Percentiles rank a stretch among this genome's conserved stretches.
Conservation (phyloP, 2,888 invertebrate genomes). For the Mantis religiosa region DNA sequence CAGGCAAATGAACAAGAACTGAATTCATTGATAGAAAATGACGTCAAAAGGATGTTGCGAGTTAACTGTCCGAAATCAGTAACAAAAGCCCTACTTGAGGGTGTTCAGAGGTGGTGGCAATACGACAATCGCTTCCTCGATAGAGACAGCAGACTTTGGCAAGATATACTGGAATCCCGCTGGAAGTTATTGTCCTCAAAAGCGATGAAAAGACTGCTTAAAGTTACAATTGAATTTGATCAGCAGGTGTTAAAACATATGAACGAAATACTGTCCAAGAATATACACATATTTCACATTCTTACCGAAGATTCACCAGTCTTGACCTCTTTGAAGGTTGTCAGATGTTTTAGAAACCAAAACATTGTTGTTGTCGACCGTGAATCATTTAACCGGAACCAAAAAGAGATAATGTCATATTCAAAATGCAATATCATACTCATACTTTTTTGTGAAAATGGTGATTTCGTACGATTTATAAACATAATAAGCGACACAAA, state of each 20-base stretch:
- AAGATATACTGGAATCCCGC: neutral
- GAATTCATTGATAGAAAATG: neutral
- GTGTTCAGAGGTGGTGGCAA: neutral
- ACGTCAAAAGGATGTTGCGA: neutral
- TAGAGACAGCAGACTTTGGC: neutral
- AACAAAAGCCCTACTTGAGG: neutral
- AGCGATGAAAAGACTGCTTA: neutral
- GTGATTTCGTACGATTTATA: neutral
- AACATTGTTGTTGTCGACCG: neutral
- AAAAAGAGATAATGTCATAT: neutral
- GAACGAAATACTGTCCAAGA: neutral
- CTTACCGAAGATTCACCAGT: neutral
- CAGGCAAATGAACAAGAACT: neutral
- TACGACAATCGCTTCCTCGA: neutral
- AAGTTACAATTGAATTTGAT: neutral
- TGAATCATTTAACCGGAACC: neutral
- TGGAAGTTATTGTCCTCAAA: neutral
- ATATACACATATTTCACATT: neutral
- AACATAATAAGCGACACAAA: neutral
- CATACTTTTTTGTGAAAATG: neutral
- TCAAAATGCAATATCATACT: neutral
- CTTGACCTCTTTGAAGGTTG: neutral
- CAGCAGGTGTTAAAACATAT: neutral
- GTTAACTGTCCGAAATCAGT: neutral
- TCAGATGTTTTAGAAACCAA: neutral